Evolutionary conservation across 2,888 invertebrate species (phyloP), one percentile per base, ranked within the genome.

Genomic region (Thyatira batis): DNA sequence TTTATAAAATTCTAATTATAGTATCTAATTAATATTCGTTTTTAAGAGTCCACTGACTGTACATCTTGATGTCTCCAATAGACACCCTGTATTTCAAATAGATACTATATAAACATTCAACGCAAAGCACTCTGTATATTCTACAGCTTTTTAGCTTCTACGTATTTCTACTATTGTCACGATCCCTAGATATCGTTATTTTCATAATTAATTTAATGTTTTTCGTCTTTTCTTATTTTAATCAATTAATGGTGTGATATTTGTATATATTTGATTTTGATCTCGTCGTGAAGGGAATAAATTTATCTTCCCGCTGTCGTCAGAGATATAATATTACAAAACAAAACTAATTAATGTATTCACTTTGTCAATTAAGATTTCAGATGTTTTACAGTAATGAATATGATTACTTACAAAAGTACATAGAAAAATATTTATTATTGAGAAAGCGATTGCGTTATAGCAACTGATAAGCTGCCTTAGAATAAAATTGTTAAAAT

Each of bases 81-180:
- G 69, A 76, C 82, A 87, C 88, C 87, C 87, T 87, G 87, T 88
- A 83, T 79, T 79, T 76, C 69, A 78, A 69, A 61, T 65, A 69
- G 63, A 64, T 53, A 65, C 58, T 68, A 53, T 58, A 67, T 66
- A 63, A 54, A 50, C 51, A 58, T 57, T 73, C 72, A 73, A 73
- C 78, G 86, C 84, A 77, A 88, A 89, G 88, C 89, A 73, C 72
- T 85, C 79, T 83, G 80, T 80, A 76, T 78, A 80, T 69, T 78
- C 74, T 85, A 87, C 85, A 86, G 85, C 85, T 54, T 68, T 73
- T 74, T 86, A 88, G 88, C 89, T 78, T 83, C 87, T 88, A 88
- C 79, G 80, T 86, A 87, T 73, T 78, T 71, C 90, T 90, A 91
- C 89, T 91, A 91, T 91, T 91, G 91, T 91, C 91, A 84, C 84